Evolutionary conservation across 2,113 vertebrate species (phyloP).

Genomic region (Mustelus asterias): DNA sequence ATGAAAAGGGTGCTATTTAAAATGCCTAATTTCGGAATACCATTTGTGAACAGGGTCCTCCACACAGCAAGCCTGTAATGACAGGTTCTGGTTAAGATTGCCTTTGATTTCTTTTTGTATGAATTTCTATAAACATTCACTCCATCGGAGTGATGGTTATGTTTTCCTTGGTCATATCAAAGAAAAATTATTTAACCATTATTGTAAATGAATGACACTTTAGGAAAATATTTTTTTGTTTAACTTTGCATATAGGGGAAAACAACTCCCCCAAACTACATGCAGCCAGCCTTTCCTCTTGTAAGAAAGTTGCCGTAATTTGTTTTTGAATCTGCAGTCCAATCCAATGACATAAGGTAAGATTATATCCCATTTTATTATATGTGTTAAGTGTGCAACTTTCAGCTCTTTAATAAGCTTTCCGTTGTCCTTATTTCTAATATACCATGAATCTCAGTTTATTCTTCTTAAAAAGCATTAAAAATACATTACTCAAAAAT

Average conservation of each 20-base stretch:
- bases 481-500: neutral
- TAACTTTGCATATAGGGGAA: neutral
- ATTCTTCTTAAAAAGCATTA: neutral
- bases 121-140: neutral
- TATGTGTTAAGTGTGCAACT: neutral
- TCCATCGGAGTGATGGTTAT: neutral
- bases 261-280: neutral
- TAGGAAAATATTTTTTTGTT: neutral
- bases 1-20: constrained; percentile 29
- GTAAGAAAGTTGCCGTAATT: neutral
- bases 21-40: constrained; percentile 46
- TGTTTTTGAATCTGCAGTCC: neutral
- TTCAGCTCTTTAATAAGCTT: neutral
- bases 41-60: constrained; percentile 40
- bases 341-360: neutral
- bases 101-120: neutral
- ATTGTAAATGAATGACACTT: neutral
- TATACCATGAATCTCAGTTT: neutral
- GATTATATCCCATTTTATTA: constrained; percentile 2
- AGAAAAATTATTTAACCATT: neutral
- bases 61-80: neutral
- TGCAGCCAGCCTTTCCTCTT: neutral
- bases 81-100: neutral
- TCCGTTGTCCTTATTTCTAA: neutral
- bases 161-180: neutral